Evolutionary conservation across 2,888 invertebrate genomes (phyloP).

Genomic region (Cerceris ruficornis): DNA sequence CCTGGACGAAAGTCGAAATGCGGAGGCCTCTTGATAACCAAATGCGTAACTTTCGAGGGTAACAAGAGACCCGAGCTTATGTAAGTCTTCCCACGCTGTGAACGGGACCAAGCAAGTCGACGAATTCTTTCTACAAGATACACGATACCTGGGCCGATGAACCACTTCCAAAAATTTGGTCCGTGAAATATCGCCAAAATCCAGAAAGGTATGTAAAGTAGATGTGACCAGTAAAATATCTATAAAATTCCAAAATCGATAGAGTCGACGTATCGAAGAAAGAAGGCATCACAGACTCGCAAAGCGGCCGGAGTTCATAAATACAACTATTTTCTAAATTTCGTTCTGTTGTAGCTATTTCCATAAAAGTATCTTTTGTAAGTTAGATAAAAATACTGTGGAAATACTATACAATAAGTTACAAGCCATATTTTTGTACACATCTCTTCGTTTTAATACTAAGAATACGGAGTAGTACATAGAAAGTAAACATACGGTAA

Average conservation of each 20-base stretch:
- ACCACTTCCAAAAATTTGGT: constrained; percentile 98
- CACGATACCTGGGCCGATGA: constrained; percentile 90
- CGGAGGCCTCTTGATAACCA: constrained; percentile 93
- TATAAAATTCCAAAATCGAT: constrained; percentile 73
- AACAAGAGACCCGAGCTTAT: constrained; percentile 93
- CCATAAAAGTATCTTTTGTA: too few species aligned
- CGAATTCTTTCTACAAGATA: constrained; percentile 90
- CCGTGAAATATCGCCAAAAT: constrained; percentile 92
- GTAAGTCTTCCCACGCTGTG: constrained; percentile 92
- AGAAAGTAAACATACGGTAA: too few species aligned
- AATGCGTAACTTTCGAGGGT: constrained; percentile 94
- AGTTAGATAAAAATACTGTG: too few species aligned
- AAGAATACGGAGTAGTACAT: too few species aligned
- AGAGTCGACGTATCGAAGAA: background rate
- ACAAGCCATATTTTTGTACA: too few species aligned
- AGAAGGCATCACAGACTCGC: too few species aligned
- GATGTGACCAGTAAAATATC: constrained; percentile 97
- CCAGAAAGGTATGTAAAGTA: constrained; percentile 95
- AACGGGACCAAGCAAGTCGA: constrained; percentile 83
- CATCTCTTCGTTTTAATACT: too few species aligned
- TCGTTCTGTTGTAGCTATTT: too few species aligned
- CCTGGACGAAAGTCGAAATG: constrained; percentile 95
- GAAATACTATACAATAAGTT: too few species aligned
- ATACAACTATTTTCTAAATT: too few species aligned
- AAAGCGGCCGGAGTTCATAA: too few species aligned